Evolutionary conservation across 30 jellyfish, hydroid and myxozoan genomes (phyloP).

Genomic region (Hydra vulgaris): DNA sequence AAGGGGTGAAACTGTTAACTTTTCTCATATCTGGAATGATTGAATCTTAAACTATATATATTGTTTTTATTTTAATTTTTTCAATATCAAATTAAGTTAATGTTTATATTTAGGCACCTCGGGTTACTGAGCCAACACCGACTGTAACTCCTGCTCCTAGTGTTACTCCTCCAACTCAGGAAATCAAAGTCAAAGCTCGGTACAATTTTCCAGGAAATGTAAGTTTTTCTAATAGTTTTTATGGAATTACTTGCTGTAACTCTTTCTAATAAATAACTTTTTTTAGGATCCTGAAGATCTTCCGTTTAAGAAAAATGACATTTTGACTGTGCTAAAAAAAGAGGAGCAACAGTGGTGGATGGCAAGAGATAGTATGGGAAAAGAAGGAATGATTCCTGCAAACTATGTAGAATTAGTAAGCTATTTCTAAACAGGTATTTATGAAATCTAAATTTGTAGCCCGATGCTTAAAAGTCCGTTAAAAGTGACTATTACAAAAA

Average conservation of each 20-base stretch:
- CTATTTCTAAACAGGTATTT: not conserved
- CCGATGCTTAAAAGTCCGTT: too few relatives aligned
- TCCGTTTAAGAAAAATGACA: conserved; percentile 82
- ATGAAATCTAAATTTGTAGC: too few relatives aligned
- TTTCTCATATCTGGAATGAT: too few relatives aligned
- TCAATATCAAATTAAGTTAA: too few relatives aligned
- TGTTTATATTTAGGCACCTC: conserved; percentile 31
- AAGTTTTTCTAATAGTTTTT: conserved; percentile 11
- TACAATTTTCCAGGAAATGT: conserved; percentile 92
- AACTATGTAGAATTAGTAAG: conserved; percentile 82
- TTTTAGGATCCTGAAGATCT: conserved; percentile 92
- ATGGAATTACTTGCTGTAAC: not conserved
- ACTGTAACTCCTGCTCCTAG: not conserved
- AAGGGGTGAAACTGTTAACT: too few relatives aligned
- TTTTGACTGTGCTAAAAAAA: conserved; percentile 52
- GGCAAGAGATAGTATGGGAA: conserved; percentile 77
- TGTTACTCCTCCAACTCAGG: conserved; percentile 23
- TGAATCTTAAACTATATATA: too few relatives aligned
- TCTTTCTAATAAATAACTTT: not conserved
- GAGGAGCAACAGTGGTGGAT: conserved; percentile 97
- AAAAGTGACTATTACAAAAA: too few relatives aligned
- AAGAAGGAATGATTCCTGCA: conserved; percentile 90
- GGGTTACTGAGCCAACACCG: conserved; percentile 28
- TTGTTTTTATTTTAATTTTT: too few relatives aligned
- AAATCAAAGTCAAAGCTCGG: conserved; percentile 61